A percentile compares a stretch with the other conserved stretches of the same genome.
Conservation (phyloP, 2,888 invertebrate species). For the Pseudococcus jackbeardsleyi region DNA sequence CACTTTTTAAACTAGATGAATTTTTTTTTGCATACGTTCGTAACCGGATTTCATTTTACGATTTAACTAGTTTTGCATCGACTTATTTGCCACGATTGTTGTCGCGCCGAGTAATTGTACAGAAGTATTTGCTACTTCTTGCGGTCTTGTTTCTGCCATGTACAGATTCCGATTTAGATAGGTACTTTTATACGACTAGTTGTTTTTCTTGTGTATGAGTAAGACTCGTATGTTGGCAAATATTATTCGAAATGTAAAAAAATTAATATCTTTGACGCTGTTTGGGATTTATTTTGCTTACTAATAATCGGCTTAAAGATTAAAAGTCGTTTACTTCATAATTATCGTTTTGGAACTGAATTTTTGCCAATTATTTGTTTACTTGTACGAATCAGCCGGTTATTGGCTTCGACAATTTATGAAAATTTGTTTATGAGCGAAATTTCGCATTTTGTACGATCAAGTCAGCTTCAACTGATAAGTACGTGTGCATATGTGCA, state of each 20-base stretch:
- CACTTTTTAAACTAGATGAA: conserved; percentile 6
- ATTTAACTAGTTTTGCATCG: conserved; percentile 37
- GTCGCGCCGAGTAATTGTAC: neutral
- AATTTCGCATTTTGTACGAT: neutral
- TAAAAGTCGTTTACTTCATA: neutral
- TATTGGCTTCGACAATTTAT: neutral
- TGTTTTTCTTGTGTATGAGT: neutral
- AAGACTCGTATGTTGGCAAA: neutral
- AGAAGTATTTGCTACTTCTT: neutral
- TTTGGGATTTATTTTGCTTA: neutral
- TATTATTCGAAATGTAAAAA: neutral
- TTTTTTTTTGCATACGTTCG: neutral
- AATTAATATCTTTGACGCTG: neutral
- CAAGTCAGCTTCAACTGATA: no score
- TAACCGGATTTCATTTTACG: conserved; percentile 40
- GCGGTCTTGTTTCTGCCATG: neutral
- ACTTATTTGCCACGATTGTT: conserved; percentile 13
- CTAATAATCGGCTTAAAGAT: neutral
- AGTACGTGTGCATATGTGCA: no score
- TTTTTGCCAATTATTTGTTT: conserved; percentile 37
- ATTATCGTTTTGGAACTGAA: neutral
- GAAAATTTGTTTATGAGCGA: neutral
- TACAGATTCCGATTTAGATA: neutral
- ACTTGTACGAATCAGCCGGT: neutral
- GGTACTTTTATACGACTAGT: neutral